phyloP scores from a whole-genome alignment of 2,888 invertebrate species.

The Cerastis leucographa region DNA sequence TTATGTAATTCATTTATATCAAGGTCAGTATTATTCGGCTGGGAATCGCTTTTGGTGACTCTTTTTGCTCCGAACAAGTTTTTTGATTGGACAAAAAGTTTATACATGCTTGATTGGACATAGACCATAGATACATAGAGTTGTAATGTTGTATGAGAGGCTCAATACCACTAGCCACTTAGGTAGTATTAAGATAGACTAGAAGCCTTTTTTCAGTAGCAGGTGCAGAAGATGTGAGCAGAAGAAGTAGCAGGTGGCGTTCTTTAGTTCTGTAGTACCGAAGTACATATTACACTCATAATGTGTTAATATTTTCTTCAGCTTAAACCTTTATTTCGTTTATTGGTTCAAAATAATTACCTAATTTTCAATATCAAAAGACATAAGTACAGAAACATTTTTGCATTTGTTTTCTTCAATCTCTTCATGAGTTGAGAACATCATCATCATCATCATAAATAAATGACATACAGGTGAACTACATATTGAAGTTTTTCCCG shows the following conservation, averaged over 20 bases:
- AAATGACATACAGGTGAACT: not conserved
- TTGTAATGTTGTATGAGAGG: not conserved
- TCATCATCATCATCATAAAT: not conserved
- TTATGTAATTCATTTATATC: slow-evolving; percentile 42
- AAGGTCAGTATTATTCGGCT: slow-evolving; percentile 40
- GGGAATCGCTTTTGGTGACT: slow-evolving; percentile 14
- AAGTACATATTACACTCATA: not conserved
- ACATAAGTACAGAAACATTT: not conserved
- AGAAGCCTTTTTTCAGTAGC: not conserved
- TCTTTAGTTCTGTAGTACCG: no score
- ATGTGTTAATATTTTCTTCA: not conserved
- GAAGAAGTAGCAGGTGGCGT: no score
- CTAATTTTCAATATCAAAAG: not conserved
- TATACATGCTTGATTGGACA: slow-evolving; percentile 23
- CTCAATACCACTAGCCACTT: not conserved
- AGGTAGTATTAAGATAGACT: not conserved
- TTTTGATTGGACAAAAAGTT: slow-evolving; percentile 11
- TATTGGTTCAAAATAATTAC: not conserved
- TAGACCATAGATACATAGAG: slow-evolving; percentile 7
- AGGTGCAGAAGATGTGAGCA: no score
- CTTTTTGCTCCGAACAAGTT: slow-evolving; percentile 30
- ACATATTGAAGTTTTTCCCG: not conserved
- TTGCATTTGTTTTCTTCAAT: not conserved
- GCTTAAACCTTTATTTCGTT: not conserved
- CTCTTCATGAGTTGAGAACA: not conserved